Conservation (phyloP, 2,797 vertebrate genomes). For the Pangasius djambal region DNA sequence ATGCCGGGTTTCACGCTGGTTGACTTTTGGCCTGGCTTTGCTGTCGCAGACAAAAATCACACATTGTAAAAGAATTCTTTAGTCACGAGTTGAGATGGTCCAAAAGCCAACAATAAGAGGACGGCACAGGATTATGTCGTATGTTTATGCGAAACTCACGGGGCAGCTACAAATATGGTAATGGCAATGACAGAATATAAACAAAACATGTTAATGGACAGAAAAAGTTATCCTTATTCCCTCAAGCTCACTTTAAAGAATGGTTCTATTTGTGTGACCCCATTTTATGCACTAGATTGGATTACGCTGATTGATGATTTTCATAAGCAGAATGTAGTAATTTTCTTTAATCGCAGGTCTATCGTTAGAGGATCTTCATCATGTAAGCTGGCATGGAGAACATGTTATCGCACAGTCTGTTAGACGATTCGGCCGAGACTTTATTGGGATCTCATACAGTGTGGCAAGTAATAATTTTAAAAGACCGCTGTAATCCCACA, state of each 20-base stretch:
- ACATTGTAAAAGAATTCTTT: no score
- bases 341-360: not conserved
- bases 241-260: not conserved
- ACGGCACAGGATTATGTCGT: no score
- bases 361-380: not conserved
- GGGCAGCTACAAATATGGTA: not conserved
- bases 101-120: no score
- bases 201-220: not conserved
- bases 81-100: no score
- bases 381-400: not conserved
- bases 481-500: not conserved
- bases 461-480: conserved; percentile 2
- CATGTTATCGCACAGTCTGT: not conserved
- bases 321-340: not conserved
- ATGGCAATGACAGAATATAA: not conserved
- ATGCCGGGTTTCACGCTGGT: no score
- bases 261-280: not conserved
- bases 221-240: not conserved
- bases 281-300: not conserved
- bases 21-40: no score
- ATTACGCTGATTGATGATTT: not conserved
- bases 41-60: no score
- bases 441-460: not conserved
- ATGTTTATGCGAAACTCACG: no score
- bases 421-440: not conserved